Evolutionary conservation across 2,888 invertebrate genomes (phyloP), one percentile per base, ranked within the genome.

Genomic region (Caenorhabditis macrosperma): DNA sequence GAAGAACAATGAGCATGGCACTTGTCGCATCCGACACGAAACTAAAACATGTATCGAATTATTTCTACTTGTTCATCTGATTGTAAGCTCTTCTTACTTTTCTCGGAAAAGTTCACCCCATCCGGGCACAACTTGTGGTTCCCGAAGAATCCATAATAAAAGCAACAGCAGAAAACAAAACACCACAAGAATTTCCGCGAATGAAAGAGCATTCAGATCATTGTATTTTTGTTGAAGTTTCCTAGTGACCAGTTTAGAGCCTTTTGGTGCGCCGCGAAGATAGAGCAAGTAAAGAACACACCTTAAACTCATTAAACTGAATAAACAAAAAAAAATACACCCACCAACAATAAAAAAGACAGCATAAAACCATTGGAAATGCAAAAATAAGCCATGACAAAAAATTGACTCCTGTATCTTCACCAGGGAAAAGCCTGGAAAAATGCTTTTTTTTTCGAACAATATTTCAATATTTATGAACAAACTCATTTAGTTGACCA

Each of bases 61-160:
- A 20, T 12, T 50, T 30, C 44, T 38, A n/a, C n/a, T n/a, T n/a
- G n/a, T n/a, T n/a, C n/a, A n/a, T n/a, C n/a, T n/a, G n/a, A n/a
- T n/a, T n/a, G n/a, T 48, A 88, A 82, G 87, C 88, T 12, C 85
- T 72, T 54, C 79, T 71, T 59, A 92, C 83, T 88, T 88, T 15
- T 85, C 71, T 59, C 80, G 75, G 59, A 92, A 91, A 12, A 91
- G 84, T 10, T 78, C 75, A 1, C 95, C 95, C 96, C 96, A 96
- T 1, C 96, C 96, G 0, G 93, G 92, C 88, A 95, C 94, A 91
- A 96, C 95, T 80, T 95, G 95, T 0, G 96, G 96, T 79, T 94
- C 94, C 57, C 96, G 93, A 91, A 96, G 95, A 91, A 96, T 95
- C 94, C 96, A 97, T 87, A 96, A 93, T 64, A 94, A 89, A 15